Evolutionary conservation across 2,888 invertebrate genomes (phyloP), one percentile per base, ranked within the genome.

Genomic region (Acanthosepion esculentum): DNA sequence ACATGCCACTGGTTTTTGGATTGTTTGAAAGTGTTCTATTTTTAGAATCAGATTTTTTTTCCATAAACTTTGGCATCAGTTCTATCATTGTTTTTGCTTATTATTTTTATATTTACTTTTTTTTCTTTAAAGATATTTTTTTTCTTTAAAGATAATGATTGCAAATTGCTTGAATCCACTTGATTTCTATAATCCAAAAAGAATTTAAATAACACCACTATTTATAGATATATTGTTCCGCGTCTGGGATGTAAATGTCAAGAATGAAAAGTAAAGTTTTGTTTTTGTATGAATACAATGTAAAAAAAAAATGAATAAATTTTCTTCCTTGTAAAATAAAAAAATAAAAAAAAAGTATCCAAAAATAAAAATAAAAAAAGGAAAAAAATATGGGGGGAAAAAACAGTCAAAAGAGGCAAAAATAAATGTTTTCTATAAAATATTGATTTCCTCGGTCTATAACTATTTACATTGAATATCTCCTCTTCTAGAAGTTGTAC

Each of bases 21-120:
- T n/a, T 78, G 78, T 78, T 78, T n/a, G 78, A 78, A 78, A 78
- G 78, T 78, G 78, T 78, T 78, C 78, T 78, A 78, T 78, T 78
- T 78, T 78, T 78, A 78, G 78, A n/a, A 78, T 15, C 78, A 78
- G n/a, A n/a, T 78, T 78, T 78, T 78, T 78, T 78, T 78, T 12
- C 12, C 8, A n/a, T n/a, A 78, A 78, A 78, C 78, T 78, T 78
- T 15, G n/a, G n/a, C 78, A n/a, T 78, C 78, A 78, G 78, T 78
- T 78, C 20, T 23, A 59, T 23, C 59, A 59, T n/a, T 78, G n/a
- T 78, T 78, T 78, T 78, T n/a, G 29, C 29, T 29, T 29, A 26
- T 64, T 4, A 0, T 41, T 41, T 41, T 41, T 41, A 41, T 41
- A 41, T 41, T 41, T 41, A 41, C 41, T 41, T 41, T 41, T 7